phyloP scores from a whole-genome alignment of 1,140 invertebrate genomes.

The Argopecten irradians region DNA sequence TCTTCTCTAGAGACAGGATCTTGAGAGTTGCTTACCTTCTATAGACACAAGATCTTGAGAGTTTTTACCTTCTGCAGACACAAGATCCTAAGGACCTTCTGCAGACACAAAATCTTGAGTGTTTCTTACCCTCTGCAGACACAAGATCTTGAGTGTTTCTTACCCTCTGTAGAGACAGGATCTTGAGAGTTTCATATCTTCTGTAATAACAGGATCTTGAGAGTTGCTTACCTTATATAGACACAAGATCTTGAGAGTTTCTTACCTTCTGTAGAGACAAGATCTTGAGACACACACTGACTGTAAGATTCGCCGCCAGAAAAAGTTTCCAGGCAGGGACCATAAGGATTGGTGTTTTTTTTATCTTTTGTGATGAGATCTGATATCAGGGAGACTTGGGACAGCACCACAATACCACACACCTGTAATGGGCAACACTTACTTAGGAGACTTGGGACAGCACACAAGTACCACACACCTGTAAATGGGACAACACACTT shows the following conservation, averaged over 20 bases:
- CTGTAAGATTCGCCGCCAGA: slow-evolving; percentile 36
- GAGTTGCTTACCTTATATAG: slow-evolving; percentile 30
- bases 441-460: no score
- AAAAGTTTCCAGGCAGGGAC: slow-evolving; percentile 47
- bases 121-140: slow-evolving; percentile 26
- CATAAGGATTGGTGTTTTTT: slow-evolving; percentile 31
- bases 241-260: neutral
- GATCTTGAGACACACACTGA: slow-evolving; percentile 44
- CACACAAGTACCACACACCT: neutral
- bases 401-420: slow-evolving; percentile 30
- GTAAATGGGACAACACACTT: neutral
- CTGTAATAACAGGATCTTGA: no score
- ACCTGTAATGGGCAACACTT: slow-evolving; percentile 25
- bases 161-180: neutral
- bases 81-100: neutral
- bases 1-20: neutral
- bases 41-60: neutral
- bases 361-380: slow-evolving; percentile 41
- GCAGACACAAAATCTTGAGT: neutral
- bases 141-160: slow-evolving; percentile 35
- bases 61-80: neutral
- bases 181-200: neutral
- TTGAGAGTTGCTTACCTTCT: no score
- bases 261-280: slow-evolving; percentile 32
- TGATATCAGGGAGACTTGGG: slow-evolving; percentile 27